phyloP scores from a whole-genome alignment of 2,888 invertebrate species.

The Hofmannophila pseudospretella region DNA sequence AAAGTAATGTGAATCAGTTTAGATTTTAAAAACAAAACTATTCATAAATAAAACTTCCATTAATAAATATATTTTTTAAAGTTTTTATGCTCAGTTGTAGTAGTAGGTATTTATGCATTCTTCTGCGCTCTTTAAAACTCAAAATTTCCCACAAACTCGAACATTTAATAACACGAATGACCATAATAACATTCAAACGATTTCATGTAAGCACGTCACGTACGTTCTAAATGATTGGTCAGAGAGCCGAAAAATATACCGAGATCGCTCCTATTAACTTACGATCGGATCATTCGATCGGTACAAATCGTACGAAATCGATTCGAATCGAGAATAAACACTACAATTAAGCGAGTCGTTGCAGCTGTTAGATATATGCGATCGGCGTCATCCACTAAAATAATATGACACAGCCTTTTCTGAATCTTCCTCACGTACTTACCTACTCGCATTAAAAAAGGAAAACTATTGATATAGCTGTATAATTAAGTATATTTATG shows the following conservation, averaged over 20 bases:
- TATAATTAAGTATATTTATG: constrained; percentile 48
- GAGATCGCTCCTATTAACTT: constrained; percentile 68
- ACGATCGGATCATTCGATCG: constrained; percentile 65
- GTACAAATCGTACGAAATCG: constrained; percentile 69
- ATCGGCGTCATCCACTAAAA: constrained; percentile 74
- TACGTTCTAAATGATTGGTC: constrained; percentile 68
- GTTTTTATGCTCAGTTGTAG: too few relatives aligned
- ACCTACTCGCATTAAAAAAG: too few relatives aligned
- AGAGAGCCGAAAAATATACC: constrained; percentile 66
- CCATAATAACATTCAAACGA: constrained; percentile 68
- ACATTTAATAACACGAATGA: constrained; percentile 73
- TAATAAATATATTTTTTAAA: too few relatives aligned
- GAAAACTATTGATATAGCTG: constrained; percentile 55
- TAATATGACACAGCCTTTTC: constrained; percentile 77
- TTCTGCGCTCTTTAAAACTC: too few relatives aligned
- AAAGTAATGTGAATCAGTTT: too few relatives aligned
- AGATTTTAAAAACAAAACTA: too few relatives aligned
- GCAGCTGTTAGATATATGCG: constrained; percentile 72
- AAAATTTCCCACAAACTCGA: constrained; percentile 70
- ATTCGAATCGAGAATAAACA: constrained; percentile 69
- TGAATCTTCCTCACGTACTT: constrained; percentile 55
- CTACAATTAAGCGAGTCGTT: constrained; percentile 64
- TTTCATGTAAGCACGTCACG: constrained; percentile 73
- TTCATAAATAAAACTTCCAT: too few relatives aligned
- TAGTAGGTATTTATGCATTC: constrained; percentile 41